A percentile compares a stretch with the other conserved stretches of the same genome.
phyloP scores from a whole-genome alignment of 2,797 vertebrate species.

The Manis javanica region DNA sequence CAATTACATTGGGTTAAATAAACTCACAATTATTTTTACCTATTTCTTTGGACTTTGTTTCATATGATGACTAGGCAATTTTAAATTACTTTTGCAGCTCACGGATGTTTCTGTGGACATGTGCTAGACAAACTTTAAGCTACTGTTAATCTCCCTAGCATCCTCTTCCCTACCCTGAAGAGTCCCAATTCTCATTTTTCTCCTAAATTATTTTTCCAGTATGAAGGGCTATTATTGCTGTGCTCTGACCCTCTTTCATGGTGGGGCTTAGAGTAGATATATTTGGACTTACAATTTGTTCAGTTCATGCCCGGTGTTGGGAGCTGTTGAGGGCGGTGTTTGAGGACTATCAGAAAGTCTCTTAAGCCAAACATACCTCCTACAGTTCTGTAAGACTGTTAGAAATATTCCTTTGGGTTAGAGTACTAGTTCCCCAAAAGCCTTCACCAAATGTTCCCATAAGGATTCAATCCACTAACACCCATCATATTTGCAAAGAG shows the following conservation, averaged over 20 bases:
- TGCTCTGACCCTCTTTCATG: neutral
- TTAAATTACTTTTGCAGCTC: neutral
- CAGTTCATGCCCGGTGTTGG: neutral
- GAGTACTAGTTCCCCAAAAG: neutral
- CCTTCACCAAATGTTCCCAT: neutral
- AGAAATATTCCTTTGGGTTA: neutral
- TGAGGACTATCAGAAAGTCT: neutral
- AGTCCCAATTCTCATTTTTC: neutral
- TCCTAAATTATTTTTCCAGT: neutral
- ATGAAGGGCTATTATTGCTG: neutral
- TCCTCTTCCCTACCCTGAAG: neutral
- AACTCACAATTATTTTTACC: constrained; percentile 3
- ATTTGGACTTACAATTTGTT: neutral
- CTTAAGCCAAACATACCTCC: neutral
- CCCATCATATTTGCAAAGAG: neutral
- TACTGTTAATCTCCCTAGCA: neutral
- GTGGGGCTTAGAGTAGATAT: neutral
- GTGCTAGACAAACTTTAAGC: neutral
- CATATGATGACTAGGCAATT: neutral
- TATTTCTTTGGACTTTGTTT: neutral
- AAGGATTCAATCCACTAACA: neutral
- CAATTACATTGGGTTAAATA: neutral
- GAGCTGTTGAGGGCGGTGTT: neutral
- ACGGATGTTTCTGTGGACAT: neutral
- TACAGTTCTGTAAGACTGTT: neutral